These are phyloP conservation scores for Bursaphelenchus okinawaensis DNA, from an alignment of 2,888 invertebrate species.

Conservation along the genomic window DNA sequence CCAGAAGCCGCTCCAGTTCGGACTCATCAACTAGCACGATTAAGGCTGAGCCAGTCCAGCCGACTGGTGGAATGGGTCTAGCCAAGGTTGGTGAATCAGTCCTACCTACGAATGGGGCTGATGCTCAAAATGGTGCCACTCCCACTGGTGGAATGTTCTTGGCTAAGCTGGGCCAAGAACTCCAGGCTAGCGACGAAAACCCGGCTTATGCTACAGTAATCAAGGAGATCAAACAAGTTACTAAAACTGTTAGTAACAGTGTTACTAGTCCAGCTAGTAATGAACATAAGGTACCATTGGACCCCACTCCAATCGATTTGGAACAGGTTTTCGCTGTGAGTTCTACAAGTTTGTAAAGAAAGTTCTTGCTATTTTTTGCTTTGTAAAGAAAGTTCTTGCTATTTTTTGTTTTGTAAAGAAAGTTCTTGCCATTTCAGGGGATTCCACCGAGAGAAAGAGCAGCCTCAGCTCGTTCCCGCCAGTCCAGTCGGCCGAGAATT, in stretches of 20 bases:
- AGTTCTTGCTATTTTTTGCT: neutral
- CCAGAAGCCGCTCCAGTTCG: neutral
- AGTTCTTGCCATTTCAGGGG: neutral
- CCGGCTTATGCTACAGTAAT: no score
- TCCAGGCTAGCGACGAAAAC: no score
- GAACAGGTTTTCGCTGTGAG: neutral
- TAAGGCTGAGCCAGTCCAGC: neutral
- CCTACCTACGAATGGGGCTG: no score
- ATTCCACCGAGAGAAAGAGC: neutral
- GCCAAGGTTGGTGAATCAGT: no score
- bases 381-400: neutral
- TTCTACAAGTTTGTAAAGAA: no score
- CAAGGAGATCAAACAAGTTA: neutral
- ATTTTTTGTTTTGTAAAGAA: neutral
- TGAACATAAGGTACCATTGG: neutral
- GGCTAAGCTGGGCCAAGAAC: no score
- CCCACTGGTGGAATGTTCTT: no score
- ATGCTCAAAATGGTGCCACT: no score
- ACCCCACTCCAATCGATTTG: neutral
- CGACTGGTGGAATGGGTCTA: neutral
- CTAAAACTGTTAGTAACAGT: neutral
- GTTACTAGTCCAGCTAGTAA: neutral
- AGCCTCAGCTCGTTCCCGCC: neutral
- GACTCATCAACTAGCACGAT: neutral
- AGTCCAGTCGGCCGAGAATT: neutral